phyloP scores from a whole-genome alignment of 2,113 vertebrate species.

The Dryoscopus gambensis region DNA sequence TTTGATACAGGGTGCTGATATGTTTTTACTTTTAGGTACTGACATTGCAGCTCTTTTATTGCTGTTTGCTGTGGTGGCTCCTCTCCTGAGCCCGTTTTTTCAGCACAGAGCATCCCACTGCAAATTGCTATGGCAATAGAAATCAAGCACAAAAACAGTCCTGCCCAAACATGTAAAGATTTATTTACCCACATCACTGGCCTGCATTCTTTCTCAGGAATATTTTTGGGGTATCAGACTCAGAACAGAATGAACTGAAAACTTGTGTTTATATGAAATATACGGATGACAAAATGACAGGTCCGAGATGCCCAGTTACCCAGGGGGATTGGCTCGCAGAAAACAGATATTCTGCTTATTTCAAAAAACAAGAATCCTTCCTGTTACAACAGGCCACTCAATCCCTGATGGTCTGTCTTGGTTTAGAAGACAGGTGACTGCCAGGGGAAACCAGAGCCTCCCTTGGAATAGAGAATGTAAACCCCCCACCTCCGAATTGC shows the following conservation, averaged over 20 bases:
- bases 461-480: too few relatives aligned
- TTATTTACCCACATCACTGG: not conserved
- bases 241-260: not conserved
- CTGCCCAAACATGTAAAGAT: not conserved
- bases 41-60: not conserved
- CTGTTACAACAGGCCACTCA: not conserved
- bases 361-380: not conserved
- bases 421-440: too few relatives aligned
- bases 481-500: too few relatives aligned
- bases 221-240: not conserved
- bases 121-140: slow-evolving; percentile 19
- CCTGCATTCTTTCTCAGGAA: not conserved
- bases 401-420: not conserved
- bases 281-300: not conserved
- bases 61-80: not conserved
- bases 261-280: not conserved
- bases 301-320: not conserved
- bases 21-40: not conserved
- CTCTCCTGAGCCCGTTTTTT: not conserved
- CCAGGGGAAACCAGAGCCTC: too few relatives aligned
- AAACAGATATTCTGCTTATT: not conserved
- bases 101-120: not conserved
- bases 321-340: not conserved
- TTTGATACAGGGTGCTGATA: not conserved
- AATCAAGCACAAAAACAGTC: not conserved